These are phyloP conservation scores for Lates calcarifer DNA, from an alignment of 2,113 vertebrate genomes.

Conservation along the genomic window DNA sequence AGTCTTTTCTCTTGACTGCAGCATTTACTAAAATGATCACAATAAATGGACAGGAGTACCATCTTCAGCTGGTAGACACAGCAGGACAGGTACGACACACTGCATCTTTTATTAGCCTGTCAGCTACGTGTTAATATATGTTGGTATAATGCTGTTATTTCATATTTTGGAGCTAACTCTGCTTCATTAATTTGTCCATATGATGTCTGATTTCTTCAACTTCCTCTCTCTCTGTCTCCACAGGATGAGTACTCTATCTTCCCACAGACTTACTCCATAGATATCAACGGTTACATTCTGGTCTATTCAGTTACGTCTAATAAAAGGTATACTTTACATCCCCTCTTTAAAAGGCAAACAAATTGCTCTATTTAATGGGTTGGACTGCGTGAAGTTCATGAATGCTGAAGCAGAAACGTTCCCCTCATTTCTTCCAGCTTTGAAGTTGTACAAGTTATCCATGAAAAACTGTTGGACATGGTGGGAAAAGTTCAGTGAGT, in stretches of 20 bases:
- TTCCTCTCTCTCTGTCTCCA: conserved; percentile 20
- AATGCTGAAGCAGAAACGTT: neutral
- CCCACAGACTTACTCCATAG: conserved; percentile 99
- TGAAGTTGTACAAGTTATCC: conserved; percentile 99
- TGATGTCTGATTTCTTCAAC: neutral
- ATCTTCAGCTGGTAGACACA: conserved; percentile 98
- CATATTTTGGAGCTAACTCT: neutral
- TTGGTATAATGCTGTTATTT: neutral
- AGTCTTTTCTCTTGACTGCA: conserved; percentile 73
- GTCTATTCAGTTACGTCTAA: conserved; percentile 99
- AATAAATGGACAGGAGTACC: conserved; percentile 99
- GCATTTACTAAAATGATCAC: conserved; percentile 99
- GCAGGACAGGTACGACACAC: conserved; percentile 92
- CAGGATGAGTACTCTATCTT: conserved; percentile 99
- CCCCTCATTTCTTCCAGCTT: conserved; percentile 86
- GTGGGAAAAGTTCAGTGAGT: conserved; percentile 99
- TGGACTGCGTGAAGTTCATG: neutral
- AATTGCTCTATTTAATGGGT: neutral
- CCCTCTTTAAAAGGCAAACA: neutral
- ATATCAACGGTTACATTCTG: conserved; percentile 99
- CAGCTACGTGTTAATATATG: conserved; percentile 3
- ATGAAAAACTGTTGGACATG: conserved; percentile 99
- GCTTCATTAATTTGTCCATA: neutral
- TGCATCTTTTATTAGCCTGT: neutral
- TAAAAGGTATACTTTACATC: conserved; percentile 89